phyloP scores from a whole-genome alignment of 1,140 invertebrate genomes.

The Brachionus rubens region DNA sequence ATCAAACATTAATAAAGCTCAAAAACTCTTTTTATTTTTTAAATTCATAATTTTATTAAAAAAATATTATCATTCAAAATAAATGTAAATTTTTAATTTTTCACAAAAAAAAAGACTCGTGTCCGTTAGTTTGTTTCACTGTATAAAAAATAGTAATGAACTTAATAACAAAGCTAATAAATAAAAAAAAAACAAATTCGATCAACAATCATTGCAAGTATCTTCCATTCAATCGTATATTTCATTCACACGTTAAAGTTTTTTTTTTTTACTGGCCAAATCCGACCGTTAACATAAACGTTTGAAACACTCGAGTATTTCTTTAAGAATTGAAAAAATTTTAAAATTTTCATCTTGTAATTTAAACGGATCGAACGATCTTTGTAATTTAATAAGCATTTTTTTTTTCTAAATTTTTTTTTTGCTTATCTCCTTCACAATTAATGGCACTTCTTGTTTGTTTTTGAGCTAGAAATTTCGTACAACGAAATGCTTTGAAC shows the following conservation, averaged over 20 bases:
- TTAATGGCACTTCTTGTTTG: conserved; percentile 11
- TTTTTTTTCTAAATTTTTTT: conserved; percentile 44
- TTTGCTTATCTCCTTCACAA: not conserved
- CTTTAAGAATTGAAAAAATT: conserved; percentile 28
- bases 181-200: conserved; percentile 45
- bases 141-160: conserved; percentile 1
- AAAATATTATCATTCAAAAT: no score
- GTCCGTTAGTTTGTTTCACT: not conserved
- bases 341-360: conserved; percentile 40
- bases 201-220: conserved; percentile 43
- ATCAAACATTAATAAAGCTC: no score
- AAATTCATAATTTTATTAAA: no score
- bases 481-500: no score
- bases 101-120: not conserved
- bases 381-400: conserved; percentile 42
- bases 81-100: not conserved
- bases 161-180: conserved; percentile 22
- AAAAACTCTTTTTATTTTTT: no score
- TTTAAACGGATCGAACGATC: conserved; percentile 40
- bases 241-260: not conserved
- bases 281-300: not conserved
- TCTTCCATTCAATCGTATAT: conserved; percentile 47
- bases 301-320: conserved; percentile 46
- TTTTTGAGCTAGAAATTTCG: no score
- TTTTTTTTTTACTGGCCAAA: conserved; percentile 19